Evolutionary conservation across 2,113 vertebrate species (phyloP).

Genomic region (Eclectus roratus): DNA sequence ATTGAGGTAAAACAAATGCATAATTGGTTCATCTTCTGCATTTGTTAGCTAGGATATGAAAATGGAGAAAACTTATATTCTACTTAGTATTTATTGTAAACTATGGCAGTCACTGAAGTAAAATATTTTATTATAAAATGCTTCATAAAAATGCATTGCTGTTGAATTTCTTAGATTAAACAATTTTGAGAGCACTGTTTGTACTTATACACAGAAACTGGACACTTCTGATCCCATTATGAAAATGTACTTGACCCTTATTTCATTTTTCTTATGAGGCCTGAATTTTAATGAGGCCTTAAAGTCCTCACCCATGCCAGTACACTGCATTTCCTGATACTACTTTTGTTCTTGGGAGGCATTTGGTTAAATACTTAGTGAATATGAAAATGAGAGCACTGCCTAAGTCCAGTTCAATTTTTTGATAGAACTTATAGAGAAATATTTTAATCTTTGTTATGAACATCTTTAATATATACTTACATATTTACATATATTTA

Average conservation of each 20-base stretch:
- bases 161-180: background rate
- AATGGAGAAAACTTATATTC: background rate
- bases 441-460: background rate
- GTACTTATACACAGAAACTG: background rate
- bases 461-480: background rate
- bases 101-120: background rate
- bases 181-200: background rate
- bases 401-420: background rate
- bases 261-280: background rate
- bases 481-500: background rate
- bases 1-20: background rate
- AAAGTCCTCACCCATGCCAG: background rate
- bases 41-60: background rate
- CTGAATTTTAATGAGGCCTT: slow-evolving; percentile 16
- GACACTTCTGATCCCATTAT: background rate
- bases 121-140: background rate
- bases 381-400: slow-evolving; percentile 10
- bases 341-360: background rate
- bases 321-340: background rate
- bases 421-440: background rate
- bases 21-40: background rate
- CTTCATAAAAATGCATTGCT: background rate
- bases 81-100: background rate
- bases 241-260: slow-evolving; percentile 20
- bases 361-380: background rate